A percentile compares a stretch with the other conserved stretches of the same genome.
phyloP scores from a whole-genome alignment of 2,888 invertebrate genomes.

The Adineta ricciae region DNA sequence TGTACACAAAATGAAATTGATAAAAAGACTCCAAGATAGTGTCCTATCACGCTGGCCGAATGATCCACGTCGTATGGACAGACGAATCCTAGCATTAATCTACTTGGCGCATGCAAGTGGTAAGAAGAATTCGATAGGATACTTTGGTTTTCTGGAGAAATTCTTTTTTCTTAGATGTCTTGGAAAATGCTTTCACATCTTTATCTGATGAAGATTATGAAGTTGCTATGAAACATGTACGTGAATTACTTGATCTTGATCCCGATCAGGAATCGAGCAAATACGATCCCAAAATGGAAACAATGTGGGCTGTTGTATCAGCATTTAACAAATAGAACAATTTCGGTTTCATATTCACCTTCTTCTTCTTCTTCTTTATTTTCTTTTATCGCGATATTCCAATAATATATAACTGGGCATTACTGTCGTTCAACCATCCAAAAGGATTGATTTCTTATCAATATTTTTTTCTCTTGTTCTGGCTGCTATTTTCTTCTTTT shows the following conservation, averaged over 20 bases:
- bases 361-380: not conserved
- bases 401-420: not conserved
- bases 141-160: no score
- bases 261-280: conserved; percentile 89
- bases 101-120: conserved; percentile 69
- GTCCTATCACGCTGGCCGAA: conserved; percentile 87
- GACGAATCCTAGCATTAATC: conserved; percentile 78
- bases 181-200: conserved; percentile 97
- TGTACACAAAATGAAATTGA: conserved; percentile 82
- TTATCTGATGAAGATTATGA: conserved; percentile 89
- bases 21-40: conserved; percentile 87
- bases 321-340: conserved; percentile 32
- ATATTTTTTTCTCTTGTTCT: not conserved
- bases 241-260: conserved; percentile 87
- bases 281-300: conserved; percentile 56
- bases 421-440: not conserved
- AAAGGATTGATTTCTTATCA: not conserved
- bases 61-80: conserved; percentile 92
- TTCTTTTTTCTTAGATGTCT: conserved; percentile 86
- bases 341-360: not conserved
- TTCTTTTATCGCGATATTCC: not conserved
- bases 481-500: not conserved
- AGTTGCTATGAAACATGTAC: conserved; percentile 88
- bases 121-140: not conserved
- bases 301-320: conserved; percentile 97